phyloP scores from a whole-genome alignment of 2,113 vertebrate genomes.

The Psilopogon haemacephalus region DNA sequence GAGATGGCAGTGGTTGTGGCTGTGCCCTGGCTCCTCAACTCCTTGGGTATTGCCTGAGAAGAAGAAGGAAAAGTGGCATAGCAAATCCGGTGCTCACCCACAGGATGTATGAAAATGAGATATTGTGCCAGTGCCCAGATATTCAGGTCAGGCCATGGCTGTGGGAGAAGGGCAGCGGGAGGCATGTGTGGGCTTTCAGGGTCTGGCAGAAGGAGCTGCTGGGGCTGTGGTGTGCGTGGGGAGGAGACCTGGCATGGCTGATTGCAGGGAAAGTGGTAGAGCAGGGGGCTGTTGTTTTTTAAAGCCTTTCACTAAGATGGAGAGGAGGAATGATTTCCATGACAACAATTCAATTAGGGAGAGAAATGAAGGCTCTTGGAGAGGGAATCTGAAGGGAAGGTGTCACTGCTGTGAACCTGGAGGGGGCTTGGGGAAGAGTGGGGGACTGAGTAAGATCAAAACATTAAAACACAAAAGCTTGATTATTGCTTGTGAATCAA shows the following conservation, averaged over 20 bases:
- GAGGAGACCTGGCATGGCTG: not conserved
- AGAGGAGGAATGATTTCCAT: constrained; percentile 73
- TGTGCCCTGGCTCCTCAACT: not conserved
- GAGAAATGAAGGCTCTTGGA: not conserved
- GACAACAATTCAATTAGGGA: constrained; percentile 70
- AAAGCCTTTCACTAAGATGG: constrained; percentile 48
- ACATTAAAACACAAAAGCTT: not conserved
- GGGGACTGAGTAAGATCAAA: not conserved
- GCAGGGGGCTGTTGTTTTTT: not conserved
- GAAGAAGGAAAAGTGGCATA: not conserved
- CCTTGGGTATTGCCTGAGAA: not conserved
- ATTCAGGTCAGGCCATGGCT: rapidly evolving
- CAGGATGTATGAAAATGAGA: rapidly evolving
- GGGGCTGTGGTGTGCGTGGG: rapidly evolving
- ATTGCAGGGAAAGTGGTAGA: not conserved
- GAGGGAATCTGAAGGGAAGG: constrained; percentile 23
- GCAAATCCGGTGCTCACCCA: not conserved
- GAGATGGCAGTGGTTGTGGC: not conserved
- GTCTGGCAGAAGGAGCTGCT: not conserved
- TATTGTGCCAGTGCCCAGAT: not conserved
- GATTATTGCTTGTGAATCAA: not conserved
- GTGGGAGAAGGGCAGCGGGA: not conserved
- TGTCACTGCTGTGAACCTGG: not conserved
- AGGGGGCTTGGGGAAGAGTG: not conserved
- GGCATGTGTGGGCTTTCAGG: not conserved